phyloP scores from a whole-genome alignment of 2,113 vertebrate genomes.

The Corythaeola cristata region DNA sequence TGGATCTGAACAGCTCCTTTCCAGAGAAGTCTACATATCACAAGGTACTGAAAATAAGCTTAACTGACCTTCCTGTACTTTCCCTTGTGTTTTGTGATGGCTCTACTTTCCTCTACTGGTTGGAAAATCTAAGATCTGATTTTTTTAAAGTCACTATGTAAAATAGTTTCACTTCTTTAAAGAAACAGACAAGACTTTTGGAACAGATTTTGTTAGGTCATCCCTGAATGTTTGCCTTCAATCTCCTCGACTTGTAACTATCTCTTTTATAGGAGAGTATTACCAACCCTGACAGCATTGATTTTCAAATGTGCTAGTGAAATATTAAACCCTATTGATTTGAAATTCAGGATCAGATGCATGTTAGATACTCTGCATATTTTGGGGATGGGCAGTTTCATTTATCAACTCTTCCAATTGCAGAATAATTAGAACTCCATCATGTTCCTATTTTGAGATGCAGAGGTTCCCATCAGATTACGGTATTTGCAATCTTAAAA shows the following conservation, averaged over 20 bases:
- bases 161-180: background rate
- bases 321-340: constrained; percentile 80
- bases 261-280: constrained; percentile 24
- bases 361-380: constrained; percentile 61
- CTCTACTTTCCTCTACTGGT: background rate
- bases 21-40: background rate
- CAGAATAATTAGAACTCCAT: constrained; percentile 55
- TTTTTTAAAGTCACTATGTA: background rate
- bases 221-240: constrained; percentile 41
- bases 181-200: background rate
- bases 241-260: constrained; percentile 24
- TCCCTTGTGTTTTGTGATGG: background rate
- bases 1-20: background rate
- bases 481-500: constrained; percentile 7
- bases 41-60: background rate
- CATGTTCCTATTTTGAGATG: background rate
- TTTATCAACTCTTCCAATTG: constrained; percentile 66
- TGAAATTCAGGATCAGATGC: constrained; percentile 69
- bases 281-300: constrained; percentile 65
- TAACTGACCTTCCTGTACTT: background rate
- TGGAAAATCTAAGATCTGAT: background rate
- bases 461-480: constrained; percentile 28
- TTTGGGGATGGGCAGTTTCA: constrained; percentile 58
- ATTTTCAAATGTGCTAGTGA: constrained; percentile 76
- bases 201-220: constrained; percentile 15